phyloP scores from a whole-genome alignment of 2,113 vertebrate genomes.

The Cnemophilus loriae region DNA sequence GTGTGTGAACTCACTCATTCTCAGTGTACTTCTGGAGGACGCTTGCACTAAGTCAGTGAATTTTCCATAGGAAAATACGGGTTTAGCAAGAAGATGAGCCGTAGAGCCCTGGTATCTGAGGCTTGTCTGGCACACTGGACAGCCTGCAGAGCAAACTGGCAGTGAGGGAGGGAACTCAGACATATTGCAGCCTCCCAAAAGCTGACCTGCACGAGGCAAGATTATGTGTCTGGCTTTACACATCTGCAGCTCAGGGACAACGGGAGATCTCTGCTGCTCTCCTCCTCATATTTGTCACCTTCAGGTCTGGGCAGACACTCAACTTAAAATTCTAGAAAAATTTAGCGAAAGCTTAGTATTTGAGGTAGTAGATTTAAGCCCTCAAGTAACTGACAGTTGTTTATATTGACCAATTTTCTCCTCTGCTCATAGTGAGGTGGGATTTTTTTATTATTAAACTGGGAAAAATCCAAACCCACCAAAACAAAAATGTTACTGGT shows the following conservation, averaged over 20 bases:
- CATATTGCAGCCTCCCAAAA: too few species aligned
- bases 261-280: not conserved
- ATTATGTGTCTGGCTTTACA: not conserved
- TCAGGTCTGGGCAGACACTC: not conserved
- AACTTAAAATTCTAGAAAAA: not conserved
- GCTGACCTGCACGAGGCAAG: not conserved
- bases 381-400: not conserved
- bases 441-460: not conserved
- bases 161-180: not conserved
- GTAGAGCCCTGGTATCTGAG: accelerated
- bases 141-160: not conserved
- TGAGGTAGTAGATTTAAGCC: not conserved
- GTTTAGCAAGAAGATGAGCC: not conserved
- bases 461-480: not conserved
- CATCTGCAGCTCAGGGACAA: not conserved
- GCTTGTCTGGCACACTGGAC: accelerated
- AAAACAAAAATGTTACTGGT: not conserved
- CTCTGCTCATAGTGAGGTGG: not conserved
- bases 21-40: not conserved
- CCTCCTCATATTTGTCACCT: not conserved
- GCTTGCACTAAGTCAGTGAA: not conserved
- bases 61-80: not conserved
- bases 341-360: not conserved
- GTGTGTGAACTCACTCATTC: not conserved
- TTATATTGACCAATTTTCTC: not conserved